These are phyloP conservation scores for Desoria tigrina DNA, from an alignment of 2,888 invertebrate genomes.

Conservation along the genomic window DNA sequence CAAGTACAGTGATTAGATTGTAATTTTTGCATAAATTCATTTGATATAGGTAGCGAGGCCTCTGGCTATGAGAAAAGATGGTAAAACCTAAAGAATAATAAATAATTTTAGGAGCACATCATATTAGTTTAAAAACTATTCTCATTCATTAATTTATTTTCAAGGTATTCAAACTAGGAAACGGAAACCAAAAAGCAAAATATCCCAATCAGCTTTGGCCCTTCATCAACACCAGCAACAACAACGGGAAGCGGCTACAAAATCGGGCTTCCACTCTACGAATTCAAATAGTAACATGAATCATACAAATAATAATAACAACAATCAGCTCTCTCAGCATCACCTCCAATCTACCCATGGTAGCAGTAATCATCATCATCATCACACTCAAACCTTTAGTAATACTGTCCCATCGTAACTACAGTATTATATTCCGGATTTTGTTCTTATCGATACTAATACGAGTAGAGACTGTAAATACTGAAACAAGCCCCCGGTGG, in stretches of 20 bases:
- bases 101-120: too few species aligned
- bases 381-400: conserved; percentile 13
- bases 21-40: not conserved
- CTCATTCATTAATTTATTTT: too few species aligned
- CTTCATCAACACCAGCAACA: conserved; percentile 34
- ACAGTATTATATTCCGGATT: too few species aligned
- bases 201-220: conserved; percentile 23
- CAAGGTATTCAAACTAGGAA: conserved; percentile 69
- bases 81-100: too few species aligned
- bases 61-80: conserved; percentile 89
- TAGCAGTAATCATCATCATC: conserved; percentile 29
- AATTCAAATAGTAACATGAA: conserved; percentile 17
- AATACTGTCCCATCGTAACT: conserved; percentile 14
- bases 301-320: conserved; percentile 17
- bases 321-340: conserved; percentile 30
- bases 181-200: conserved; percentile 51
- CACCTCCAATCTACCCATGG: conserved; percentile 14
- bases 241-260: conserved; percentile 28
- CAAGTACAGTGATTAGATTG: not conserved
- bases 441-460: too few species aligned
- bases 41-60: too few species aligned
- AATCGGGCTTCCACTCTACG: conserved; percentile 28
- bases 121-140: too few species aligned
- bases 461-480: too few species aligned
- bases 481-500: too few species aligned